phyloP scores from a whole-genome alignment of 2,888 invertebrate species.

The Ichneumoninae sp. region DNA sequence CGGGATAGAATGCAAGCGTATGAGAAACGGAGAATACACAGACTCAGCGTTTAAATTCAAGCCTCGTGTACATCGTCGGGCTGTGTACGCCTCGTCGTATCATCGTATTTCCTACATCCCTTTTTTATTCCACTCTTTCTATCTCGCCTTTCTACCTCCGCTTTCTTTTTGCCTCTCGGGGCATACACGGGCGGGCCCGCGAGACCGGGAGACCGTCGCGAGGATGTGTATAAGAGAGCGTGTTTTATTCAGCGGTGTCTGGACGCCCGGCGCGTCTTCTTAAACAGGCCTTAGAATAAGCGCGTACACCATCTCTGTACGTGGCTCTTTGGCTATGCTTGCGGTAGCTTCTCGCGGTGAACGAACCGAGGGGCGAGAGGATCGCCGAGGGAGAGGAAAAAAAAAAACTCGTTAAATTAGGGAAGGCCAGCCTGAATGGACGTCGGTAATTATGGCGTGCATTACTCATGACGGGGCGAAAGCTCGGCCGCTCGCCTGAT shows the following conservation, averaged over 20 bases:
- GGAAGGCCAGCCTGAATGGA: constrained; percentile 76
- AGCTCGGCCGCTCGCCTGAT: constrained; percentile 70
- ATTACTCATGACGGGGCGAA: constrained; percentile 79
- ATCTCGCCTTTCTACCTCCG: constrained; percentile 12
- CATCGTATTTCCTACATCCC: constrained; percentile 55
- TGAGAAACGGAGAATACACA: constrained; percentile 19
- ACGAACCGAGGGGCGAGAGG: constrained; percentile 47
- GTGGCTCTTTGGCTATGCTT: constrained; percentile 34
- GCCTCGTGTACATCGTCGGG: constrained; percentile 39
- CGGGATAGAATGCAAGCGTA: not conserved
- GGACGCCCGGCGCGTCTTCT: constrained; percentile 73
- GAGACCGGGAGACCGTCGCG: constrained; percentile 20
- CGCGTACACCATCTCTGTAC: constrained; percentile 50
- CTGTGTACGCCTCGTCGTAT: constrained; percentile 44
- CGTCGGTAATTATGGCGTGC: constrained; percentile 80
- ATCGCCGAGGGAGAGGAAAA: constrained; percentile 28
- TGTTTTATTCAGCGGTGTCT: constrained; percentile 80
- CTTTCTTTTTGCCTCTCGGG: constrained; percentile 28
- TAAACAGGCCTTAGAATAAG: constrained; percentile 52
- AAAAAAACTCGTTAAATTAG: constrained; percentile 80
- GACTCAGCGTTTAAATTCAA: constrained; percentile 52
- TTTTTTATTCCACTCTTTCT: constrained; percentile 27
- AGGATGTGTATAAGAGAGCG: constrained; percentile 70
- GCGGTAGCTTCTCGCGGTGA: constrained; percentile 63
- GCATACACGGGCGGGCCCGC: constrained; percentile 19